Percentiles rank a stretch among this genome's conserved stretches.
Evolutionary conservation across 2,113 vertebrate genomes (phyloP).

Genomic region (Cryptotis parvus): DNA sequence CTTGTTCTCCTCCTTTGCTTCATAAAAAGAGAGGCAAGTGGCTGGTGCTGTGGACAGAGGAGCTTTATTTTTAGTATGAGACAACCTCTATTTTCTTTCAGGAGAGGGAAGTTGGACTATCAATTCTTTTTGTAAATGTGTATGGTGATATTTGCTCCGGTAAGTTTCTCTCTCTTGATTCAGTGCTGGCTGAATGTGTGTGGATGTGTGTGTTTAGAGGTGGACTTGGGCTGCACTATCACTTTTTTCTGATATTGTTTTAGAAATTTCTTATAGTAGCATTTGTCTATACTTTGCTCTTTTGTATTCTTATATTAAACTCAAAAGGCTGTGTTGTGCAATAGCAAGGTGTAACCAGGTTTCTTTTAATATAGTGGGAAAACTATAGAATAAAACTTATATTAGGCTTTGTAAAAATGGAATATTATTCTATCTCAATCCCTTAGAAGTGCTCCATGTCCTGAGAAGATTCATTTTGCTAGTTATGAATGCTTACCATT

Average conservation of each 20-base stretch:
- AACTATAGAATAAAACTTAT: slow-evolving; percentile 85
- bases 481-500: slow-evolving; percentile 50
- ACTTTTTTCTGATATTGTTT: slow-evolving; percentile 60
- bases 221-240: slow-evolving; percentile 40
- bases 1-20: slow-evolving; percentile 89
- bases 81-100: slow-evolving; percentile 89
- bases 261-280: slow-evolving; percentile 60
- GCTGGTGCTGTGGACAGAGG: slow-evolving; percentile 85
- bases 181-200: slow-evolving; percentile 57
- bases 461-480: slow-evolving; percentile 29
- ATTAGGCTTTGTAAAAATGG: slow-evolving; percentile 82
- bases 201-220: background rate
- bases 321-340: slow-evolving; percentile 55
- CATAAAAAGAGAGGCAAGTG: slow-evolving; percentile 87
- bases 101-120: slow-evolving; percentile 90
- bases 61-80: slow-evolving; percentile 91
- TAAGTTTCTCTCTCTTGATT: slow-evolving; percentile 87
- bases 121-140: slow-evolving; percentile 95
- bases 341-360: slow-evolving; percentile 15
- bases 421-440: slow-evolving; percentile 56
- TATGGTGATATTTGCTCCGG: slow-evolving; percentile 98
- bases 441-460: slow-evolving; percentile 16
- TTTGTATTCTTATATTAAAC: slow-evolving; percentile 71
- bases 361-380: slow-evolving; percentile 69
- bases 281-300: slow-evolving; percentile 72